These are phyloP conservation scores for Ceyx melanurus DNA, from an alignment of 2,113 vertebrate genomes.

Conservation along the genomic window DNA sequence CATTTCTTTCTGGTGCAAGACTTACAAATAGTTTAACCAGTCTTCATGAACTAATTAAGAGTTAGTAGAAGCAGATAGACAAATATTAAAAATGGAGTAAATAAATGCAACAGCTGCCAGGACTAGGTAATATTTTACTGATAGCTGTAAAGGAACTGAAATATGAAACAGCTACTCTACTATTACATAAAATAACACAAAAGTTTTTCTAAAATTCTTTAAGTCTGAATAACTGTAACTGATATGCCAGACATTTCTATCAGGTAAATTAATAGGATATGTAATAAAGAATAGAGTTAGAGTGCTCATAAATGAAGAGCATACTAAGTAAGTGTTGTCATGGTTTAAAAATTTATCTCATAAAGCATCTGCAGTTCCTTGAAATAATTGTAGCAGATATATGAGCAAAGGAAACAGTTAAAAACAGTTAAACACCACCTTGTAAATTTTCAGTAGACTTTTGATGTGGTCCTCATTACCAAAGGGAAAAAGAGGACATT, in stretches of 20 bases:
- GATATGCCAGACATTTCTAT: neutral
- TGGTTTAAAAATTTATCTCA: neutral
- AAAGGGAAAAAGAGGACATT: neutral
- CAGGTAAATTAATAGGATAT: neutral
- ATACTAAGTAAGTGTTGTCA: neutral
- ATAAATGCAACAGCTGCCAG: neutral
- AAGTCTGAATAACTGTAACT: neutral
- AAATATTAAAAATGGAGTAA: neutral
- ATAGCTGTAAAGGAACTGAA: neutral
- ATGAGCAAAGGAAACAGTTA: neutral
- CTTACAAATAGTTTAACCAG: neutral
- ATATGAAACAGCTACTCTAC: neutral
- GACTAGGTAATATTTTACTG: neutral
- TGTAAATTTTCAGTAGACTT: neutral
- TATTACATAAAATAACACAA: neutral
- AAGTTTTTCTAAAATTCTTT: neutral
- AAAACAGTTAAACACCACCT: neutral
- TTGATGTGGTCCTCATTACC: neutral
- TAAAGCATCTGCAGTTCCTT: neutral
- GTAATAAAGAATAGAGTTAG: neutral
- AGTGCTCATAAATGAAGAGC: neutral
- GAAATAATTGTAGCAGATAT: neutral
- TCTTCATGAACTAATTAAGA: neutral
- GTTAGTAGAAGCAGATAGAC: neutral
- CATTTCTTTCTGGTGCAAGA: neutral